Conservation (phyloP, 2,888 invertebrate species). For the Nemotelus nigrinus region DNA sequence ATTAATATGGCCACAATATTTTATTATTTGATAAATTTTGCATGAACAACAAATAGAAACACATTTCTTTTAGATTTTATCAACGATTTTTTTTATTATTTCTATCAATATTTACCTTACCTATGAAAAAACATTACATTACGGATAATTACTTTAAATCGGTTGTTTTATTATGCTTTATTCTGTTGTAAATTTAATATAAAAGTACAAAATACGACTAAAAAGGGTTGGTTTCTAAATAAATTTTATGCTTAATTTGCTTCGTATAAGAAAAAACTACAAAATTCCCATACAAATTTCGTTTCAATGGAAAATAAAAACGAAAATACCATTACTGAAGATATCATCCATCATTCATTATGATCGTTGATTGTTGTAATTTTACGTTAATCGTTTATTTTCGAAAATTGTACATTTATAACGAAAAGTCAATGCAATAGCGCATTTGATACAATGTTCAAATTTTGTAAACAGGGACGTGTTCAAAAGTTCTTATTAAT, state of each 20-base stretch:
- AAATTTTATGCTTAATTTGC: background rate
- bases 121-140: conserved; percentile 41
- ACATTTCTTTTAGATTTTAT: conserved; percentile 22
- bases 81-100: conserved; percentile 31
- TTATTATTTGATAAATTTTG: too few species aligned
- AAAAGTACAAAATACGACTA: conserved; percentile 44
- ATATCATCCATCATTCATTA: background rate
- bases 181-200: conserved; percentile 37
- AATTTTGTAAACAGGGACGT: conserved; percentile 16
- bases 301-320: background rate
- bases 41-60: background rate
- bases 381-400: background rate
- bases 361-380: too few species aligned
- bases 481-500: background rate
- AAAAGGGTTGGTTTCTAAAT: conserved; percentile 17
- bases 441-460: background rate
- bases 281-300: background rate
- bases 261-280: conserved; percentile 22
- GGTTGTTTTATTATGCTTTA: background rate
- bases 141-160: conserved; percentile 30
- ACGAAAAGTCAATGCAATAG: conserved; percentile 32
- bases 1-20: too few species aligned
- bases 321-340: background rate
- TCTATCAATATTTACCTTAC: conserved; percentile 28
- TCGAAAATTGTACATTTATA: conserved; percentile 29